Percentiles rank a stretch among this genome's conserved stretches.
These are phyloP conservation scores for Scomberomorus guttatus DNA, from an alignment of 2,797 vertebrate species.

Conservation along the genomic window DNA sequence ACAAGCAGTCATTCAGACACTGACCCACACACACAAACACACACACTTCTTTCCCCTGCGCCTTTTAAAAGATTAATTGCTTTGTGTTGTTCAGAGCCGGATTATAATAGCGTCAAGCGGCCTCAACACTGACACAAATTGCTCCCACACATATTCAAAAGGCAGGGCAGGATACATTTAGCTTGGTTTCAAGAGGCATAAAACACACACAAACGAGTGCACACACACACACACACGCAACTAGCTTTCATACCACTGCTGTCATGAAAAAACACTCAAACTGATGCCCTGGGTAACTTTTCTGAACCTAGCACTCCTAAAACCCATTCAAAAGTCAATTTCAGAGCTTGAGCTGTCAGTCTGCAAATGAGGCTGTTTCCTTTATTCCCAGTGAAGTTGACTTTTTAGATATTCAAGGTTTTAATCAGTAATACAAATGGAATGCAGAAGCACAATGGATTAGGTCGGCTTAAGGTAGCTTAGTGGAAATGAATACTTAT, in stretches of 20 bases:
- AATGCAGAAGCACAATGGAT: conserved; percentile 60
- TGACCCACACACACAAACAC: conserved; percentile 9
- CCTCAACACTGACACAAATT: conserved; percentile 76
- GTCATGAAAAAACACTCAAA: conserved; percentile 47
- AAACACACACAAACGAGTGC: not conserved
- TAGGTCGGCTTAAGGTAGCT: conserved; percentile 61
- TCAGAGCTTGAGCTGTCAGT: conserved; percentile 39
- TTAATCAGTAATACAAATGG: conserved; percentile 63
- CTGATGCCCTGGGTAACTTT: conserved; percentile 48
- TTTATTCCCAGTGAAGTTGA: conserved; percentile 55
- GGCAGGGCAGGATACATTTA: conserved; percentile 64
- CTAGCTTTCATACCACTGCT: conserved; percentile 22
- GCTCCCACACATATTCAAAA: conserved; percentile 73
- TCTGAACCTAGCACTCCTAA: conserved; percentile 40
- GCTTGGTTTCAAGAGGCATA: conserved; percentile 58
- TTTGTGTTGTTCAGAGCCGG: conserved; percentile 75
- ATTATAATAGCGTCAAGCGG: conserved; percentile 75
- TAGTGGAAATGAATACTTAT: conserved; percentile 56
- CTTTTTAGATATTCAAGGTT: conserved; percentile 51
- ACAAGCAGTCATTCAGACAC: conserved; percentile 1
- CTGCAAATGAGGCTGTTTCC: conserved; percentile 38
- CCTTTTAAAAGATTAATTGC: conserved; percentile 85
- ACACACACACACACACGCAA: conserved; percentile 13
- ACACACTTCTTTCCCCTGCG: conserved; percentile 30
- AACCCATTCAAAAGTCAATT: conserved; percentile 56